These are phyloP conservation scores for Pyrochroa serraticornis DNA, from an alignment of 2,888 invertebrate species.

Conservation along the genomic window DNA sequence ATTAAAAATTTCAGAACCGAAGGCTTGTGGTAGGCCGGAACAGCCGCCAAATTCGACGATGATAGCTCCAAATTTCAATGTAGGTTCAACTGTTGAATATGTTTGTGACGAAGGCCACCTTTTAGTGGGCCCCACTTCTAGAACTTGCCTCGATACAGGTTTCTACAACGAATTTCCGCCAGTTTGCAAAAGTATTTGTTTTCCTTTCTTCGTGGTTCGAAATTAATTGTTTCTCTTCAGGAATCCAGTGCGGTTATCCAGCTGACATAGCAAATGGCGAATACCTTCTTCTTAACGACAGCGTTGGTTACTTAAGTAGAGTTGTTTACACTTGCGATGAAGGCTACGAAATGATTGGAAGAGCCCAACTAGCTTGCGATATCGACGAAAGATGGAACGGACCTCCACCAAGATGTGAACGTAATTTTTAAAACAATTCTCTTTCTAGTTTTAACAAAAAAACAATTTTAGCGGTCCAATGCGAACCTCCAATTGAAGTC, in stretches of 20 bases:
- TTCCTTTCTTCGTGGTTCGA: background rate
- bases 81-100: slow-evolving; percentile 84
- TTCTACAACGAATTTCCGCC: slow-evolving; percentile 94
- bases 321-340: slow-evolving; percentile 84
- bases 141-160: slow-evolving; percentile 88
- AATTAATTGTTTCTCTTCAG: slow-evolving; percentile 55
- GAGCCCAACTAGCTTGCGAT: slow-evolving; percentile 85
- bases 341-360: slow-evolving; percentile 85
- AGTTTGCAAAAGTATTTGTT: slow-evolving; percentile 80
- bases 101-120: slow-evolving; percentile 85
- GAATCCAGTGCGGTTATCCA: slow-evolving; percentile 88
- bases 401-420: slow-evolving; percentile 87
- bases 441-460: background rate
- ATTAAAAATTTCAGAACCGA: slow-evolving; percentile 79
- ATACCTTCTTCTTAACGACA: slow-evolving; percentile 82
- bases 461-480: slow-evolving; percentile 67
- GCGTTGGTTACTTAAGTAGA: slow-evolving; percentile 84
- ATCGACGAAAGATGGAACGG: slow-evolving; percentile 94
- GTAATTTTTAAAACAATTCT: slow-evolving; percentile 57
- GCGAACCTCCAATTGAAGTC: slow-evolving; percentile 71
- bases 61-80: slow-evolving; percentile 75
- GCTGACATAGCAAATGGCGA: slow-evolving; percentile 84
- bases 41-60: slow-evolving; percentile 93
- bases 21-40: slow-evolving; percentile 89
- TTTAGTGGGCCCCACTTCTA: slow-evolving; percentile 81